Base-by-base conservation (phyloP, 2,113 vertebrate genomes). In the Progne subis region DNA sequence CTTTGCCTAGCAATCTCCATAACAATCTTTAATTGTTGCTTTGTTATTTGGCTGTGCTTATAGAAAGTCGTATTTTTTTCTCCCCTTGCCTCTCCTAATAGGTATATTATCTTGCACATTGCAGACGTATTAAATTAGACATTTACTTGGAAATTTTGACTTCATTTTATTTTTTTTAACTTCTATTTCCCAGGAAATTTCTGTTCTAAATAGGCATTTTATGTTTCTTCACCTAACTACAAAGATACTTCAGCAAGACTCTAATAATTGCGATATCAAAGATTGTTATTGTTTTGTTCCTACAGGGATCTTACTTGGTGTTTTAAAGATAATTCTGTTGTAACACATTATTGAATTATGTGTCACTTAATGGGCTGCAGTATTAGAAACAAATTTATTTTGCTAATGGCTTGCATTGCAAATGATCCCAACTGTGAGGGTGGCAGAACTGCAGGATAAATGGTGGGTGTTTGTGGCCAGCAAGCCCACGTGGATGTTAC, bases 311-410 rank as follows among this genome's bases (percentile, higher is more conserved):
- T 88, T 61, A 5, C 23, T 85, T 94, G 20, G 77, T 81, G 29
- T 69, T 93, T 94, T 93, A 93, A 90, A 86, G 87, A 64, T 55
- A 90, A 76, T 84, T 91, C 74, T 94, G 49, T 93, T 82, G 78
- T 87, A 94, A 92, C 44, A 52, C 8, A 5, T 84, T 92, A 64
- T 9, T 55, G 61, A 84, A 68, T 93, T 82, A 41, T 32, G 24
- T 82, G 55, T 31, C 70, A 31, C 29, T 95, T 90, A 76, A 64
- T 74, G 53, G 74, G 67, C 70, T 82, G 24, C 63, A 19, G 37
- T 44, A 75, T 53, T 91, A 82, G 74, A 64, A 37, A 20, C n/a
- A 50, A 75, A 71, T 64, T 91, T 82, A 41, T 84, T 84, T 75
- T 68, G 16, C 61, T 91, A 63, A 71, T 89, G 34, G 31, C 49